These are phyloP conservation scores for Pachydiplax longipennis DNA, from an alignment of 2,888 invertebrate genomes.

Conservation along the genomic window DNA sequence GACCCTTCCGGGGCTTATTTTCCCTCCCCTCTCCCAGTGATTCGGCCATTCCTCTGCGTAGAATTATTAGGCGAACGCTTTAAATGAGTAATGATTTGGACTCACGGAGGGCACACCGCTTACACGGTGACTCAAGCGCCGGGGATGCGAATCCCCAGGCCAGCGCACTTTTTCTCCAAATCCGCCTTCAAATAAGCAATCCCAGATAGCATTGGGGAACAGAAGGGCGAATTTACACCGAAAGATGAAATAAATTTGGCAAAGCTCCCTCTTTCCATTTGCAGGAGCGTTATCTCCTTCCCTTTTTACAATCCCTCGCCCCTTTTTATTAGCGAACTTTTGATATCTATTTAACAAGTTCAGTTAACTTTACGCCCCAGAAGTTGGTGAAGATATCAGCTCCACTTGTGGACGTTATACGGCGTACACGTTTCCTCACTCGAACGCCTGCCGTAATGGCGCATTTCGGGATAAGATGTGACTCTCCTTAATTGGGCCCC, in stretches of 20 bases:
- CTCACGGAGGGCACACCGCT: no score
- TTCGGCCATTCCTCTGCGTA: no score
- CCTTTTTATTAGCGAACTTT: not conserved
- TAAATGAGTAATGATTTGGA: no score
- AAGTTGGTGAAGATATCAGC: not conserved
- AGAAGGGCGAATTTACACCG: not conserved
- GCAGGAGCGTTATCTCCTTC: not conserved
- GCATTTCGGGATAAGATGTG: no score
- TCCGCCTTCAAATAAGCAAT: no score
- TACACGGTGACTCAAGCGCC: no score
- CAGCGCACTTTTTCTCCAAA: no score
- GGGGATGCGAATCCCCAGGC: no score
- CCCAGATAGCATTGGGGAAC: not conserved
- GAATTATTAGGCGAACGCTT: no score
- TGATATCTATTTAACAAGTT: not conserved
- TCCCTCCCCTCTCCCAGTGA: no score
- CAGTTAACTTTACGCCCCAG: not conserved
- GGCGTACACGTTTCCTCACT: not conserved
- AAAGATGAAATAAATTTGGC: not conserved
- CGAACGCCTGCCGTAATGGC: not conserved
- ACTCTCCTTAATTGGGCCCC: no score
- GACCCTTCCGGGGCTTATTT: no score
- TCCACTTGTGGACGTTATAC: not conserved
- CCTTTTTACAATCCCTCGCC: not conserved
- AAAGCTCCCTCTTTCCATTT: not conserved